These are phyloP conservation scores for Enteromius anoplus DNA, from an alignment of 2,797 vertebrate genomes.

Conservation along the genomic window DNA sequence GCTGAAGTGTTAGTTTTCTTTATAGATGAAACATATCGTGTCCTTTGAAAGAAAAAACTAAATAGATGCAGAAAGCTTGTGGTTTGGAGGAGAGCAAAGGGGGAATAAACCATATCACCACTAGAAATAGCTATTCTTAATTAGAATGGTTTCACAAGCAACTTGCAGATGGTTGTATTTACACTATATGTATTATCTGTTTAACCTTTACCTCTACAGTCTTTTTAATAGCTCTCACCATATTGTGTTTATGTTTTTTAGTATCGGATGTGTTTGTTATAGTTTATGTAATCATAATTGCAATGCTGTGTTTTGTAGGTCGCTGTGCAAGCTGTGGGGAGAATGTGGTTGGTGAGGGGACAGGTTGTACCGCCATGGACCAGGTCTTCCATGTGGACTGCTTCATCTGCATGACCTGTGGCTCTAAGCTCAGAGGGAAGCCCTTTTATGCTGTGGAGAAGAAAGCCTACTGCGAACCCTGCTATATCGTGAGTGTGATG, in stretches of 20 bases:
- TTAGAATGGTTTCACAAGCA: not conserved
- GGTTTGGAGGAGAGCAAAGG: slow-evolving; percentile 2
- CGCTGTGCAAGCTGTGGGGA: slow-evolving; percentile 95
- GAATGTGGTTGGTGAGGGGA: slow-evolving; percentile 96
- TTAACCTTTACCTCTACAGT: not conserved
- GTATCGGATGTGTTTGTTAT: not conserved
- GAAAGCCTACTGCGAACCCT: slow-evolving; percentile 96
- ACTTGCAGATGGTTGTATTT: slow-evolving; percentile 2
- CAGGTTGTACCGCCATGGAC: slow-evolving; percentile 98
- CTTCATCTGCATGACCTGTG: slow-evolving; percentile 93
- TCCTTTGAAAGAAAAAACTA: not conserved
- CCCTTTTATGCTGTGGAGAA: slow-evolving; percentile 98
- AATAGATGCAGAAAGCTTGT: not conserved
- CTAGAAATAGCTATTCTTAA: slow-evolving; percentile 11
- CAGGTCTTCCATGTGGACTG: slow-evolving; percentile 97
- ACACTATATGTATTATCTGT: not conserved
- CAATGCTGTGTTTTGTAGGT: slow-evolving; percentile 74
- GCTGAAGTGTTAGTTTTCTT: slow-evolving; percentile 24
- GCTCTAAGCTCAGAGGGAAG: slow-evolving; percentile 90
- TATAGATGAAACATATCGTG: not conserved
- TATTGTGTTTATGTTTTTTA: not conserved
- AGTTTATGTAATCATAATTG: slow-evolving; percentile 3
- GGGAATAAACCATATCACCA: not conserved
- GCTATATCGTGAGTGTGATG: slow-evolving; percentile 92
- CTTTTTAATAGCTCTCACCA: not conserved